phyloP scores from a whole-genome alignment of 2,888 invertebrate genomes.

The Drosophila sordidapex region DNA sequence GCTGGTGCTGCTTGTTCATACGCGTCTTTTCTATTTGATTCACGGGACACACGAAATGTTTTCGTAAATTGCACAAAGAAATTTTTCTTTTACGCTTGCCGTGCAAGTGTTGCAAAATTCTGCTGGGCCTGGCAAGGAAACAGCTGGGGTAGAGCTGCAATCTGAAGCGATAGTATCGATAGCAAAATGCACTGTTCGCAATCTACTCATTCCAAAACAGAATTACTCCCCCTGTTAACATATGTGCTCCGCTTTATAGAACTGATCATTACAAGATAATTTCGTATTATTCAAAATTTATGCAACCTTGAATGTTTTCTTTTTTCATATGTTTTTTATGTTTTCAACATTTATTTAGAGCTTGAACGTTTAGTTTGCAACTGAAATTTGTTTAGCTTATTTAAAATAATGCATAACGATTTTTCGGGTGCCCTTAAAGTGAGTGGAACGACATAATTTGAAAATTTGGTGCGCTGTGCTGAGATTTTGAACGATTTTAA shows the following conservation, averaged over 20 bases:
- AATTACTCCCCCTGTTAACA: slow-evolving; percentile 26
- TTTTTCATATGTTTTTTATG: slow-evolving; percentile 13
- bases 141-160: slow-evolving; percentile 54
- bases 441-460: slow-evolving; percentile 43
- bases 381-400: slow-evolving; percentile 21
- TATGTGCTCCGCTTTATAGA: neutral
- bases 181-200: slow-evolving; percentile 15
- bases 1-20: slow-evolving; percentile 54
- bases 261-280: neutral
- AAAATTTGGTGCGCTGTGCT: slow-evolving; percentile 54
- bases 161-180: slow-evolving; percentile 38
- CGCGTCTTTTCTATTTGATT: slow-evolving; percentile 39
- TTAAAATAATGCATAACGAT: slow-evolving; percentile 51
- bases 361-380: slow-evolving; percentile 30
- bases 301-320: slow-evolving; percentile 15
- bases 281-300: neutral
- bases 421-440: slow-evolving; percentile 41
- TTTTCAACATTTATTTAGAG: slow-evolving; percentile 66
- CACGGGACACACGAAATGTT: slow-evolving; percentile 52
- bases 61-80: slow-evolving; percentile 63
- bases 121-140: slow-evolving; percentile 31
- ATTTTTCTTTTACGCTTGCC: slow-evolving; percentile 63
- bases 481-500: slow-evolving; percentile 22
- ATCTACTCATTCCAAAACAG: slow-evolving; percentile 18
- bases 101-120: slow-evolving; percentile 59